Evolutionary conservation across 2,797 vertebrate species (phyloP).

Genomic region (Myoxocephalus aenaeus): DNA sequence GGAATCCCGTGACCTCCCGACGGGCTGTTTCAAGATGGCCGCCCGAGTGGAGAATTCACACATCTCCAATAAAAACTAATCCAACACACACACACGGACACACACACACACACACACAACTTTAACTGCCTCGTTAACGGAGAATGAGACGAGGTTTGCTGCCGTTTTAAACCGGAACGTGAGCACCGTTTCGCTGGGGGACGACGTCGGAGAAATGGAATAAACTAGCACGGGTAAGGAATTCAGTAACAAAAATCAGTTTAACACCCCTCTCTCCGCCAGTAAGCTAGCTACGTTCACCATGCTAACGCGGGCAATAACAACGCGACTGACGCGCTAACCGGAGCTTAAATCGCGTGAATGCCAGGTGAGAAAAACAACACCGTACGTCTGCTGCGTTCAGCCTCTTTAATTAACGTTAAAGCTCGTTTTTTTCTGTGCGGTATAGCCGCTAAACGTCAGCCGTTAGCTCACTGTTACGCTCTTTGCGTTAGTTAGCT

Average conservation of each 20-base stretch:
- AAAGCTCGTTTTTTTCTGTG: conserved; percentile 13
- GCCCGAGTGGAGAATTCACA: conserved; percentile 52
- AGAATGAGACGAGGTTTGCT: conserved; percentile 11
- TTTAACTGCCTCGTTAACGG: background rate
- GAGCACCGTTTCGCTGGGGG: background rate
- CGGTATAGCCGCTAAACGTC: background rate
- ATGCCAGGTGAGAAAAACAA: no score
- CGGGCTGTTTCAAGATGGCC: conserved; percentile 71
- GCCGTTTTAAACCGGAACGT: background rate
- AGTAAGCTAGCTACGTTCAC: conserved; percentile 42
- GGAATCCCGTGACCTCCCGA: conserved; percentile 48
- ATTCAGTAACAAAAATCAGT: conserved; percentile 2
- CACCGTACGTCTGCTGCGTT: no score
- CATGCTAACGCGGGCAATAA: conserved; percentile 17
- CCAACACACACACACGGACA: background rate
- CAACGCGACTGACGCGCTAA: no score
- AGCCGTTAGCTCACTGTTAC: background rate
- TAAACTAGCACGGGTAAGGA: conserved; percentile 56
- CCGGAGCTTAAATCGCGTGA: no score
- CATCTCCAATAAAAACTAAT: conserved; percentile 50
- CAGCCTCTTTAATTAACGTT: background rate
- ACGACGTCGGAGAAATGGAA: conserved; percentile 49
- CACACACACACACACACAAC: background rate
- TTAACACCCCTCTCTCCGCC: no score
- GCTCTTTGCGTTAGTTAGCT: conserved; percentile 17